These are phyloP conservation scores for Chrysolina oricalcia DNA, from an alignment of 2,888 invertebrate species.

Conservation along the genomic window DNA sequence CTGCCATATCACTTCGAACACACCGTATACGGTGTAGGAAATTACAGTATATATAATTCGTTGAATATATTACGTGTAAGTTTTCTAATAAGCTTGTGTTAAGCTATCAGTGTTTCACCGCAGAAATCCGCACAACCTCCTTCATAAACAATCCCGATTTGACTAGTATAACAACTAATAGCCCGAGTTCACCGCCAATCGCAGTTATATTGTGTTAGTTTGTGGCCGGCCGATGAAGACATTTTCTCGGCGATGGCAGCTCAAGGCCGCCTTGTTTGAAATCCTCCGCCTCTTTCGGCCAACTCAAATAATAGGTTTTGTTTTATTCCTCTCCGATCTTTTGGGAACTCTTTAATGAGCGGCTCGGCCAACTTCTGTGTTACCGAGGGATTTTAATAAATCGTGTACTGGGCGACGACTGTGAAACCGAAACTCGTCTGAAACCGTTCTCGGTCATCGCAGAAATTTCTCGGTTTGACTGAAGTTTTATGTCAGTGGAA, in stretches of 20 bases:
- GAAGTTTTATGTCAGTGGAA: no score
- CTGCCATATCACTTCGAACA: not conserved
- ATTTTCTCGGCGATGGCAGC: slow-evolving; percentile 67
- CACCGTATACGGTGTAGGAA: not conserved
- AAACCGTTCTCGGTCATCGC: no score
- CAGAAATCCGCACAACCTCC: not conserved
- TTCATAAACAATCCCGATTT: not conserved
- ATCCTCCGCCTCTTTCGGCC: slow-evolving; percentile 48
- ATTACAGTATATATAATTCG: not conserved
- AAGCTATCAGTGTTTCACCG: slow-evolving; percentile 9
- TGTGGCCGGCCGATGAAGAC: slow-evolving; percentile 64
- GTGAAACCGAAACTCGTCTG: not conserved
- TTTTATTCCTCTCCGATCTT: slow-evolving; percentile 49
- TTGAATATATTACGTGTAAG: not conserved
- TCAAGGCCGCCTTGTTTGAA: slow-evolving; percentile 64
- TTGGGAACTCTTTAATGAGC: slow-evolving; percentile 50
- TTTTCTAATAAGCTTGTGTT: not conserved
- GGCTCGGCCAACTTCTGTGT: slow-evolving; percentile 50
- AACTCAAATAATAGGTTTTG: slow-evolving; percentile 63
- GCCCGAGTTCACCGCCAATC: slow-evolving; percentile 19
- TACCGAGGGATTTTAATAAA: slow-evolving; percentile 35
- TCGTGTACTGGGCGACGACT: slow-evolving; percentile 12
- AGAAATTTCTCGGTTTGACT: no score
- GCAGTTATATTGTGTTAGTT: slow-evolving; percentile 29
- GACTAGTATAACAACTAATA: slow-evolving; percentile 5